Conservation (phyloP, 1,140 invertebrate species). For the Orchesella cincta region DNA sequence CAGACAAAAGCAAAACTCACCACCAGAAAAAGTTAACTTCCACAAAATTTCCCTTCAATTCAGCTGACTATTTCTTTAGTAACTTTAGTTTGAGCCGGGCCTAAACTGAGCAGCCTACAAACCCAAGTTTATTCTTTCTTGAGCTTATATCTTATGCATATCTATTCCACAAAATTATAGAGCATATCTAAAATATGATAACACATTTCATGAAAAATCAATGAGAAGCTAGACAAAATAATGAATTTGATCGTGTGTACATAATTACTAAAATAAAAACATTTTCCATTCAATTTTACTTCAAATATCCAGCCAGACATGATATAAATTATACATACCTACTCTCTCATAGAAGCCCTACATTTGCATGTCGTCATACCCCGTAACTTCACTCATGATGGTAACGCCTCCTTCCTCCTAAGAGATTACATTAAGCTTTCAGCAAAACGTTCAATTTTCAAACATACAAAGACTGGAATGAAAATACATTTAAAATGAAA, state of each 20-base stretch:
- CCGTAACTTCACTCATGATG: neutral
- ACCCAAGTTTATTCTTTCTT: too few species aligned
- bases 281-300: neutral
- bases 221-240: too few species aligned
- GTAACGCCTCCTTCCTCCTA: neutral
- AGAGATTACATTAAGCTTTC: conserved; percentile 3
- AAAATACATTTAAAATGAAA: neutral
- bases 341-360: neutral
- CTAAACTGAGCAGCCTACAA: too few species aligned
- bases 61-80: too few species aligned
- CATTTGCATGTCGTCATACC: neutral
- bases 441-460: neutral
- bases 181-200: too few species aligned
- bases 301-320: neutral
- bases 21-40: too few species aligned
- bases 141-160: too few species aligned
- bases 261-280: neutral
- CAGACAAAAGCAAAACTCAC: neutral
- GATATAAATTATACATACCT: neutral
- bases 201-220: too few species aligned
- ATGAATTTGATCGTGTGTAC: neutral
- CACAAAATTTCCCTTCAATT: too few species aligned
- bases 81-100: too few species aligned
- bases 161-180: too few species aligned
- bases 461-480: neutral